Evolutionary conservation across 2,113 vertebrate genomes (phyloP).

Genomic region (Ictalurus furcatus): DNA sequence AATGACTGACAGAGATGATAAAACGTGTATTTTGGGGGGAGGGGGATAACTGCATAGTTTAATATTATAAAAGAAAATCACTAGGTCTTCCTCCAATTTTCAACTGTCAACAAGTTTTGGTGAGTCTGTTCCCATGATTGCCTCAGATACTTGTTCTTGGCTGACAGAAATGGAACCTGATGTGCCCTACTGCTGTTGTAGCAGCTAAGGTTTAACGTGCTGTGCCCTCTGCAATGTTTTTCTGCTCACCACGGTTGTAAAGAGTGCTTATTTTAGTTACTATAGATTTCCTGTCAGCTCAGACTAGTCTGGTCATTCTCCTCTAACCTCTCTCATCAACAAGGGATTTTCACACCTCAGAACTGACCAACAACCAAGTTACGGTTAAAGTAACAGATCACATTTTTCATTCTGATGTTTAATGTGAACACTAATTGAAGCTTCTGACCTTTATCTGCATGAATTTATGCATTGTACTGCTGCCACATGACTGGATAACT

Average conservation of each 20-base stretch:
- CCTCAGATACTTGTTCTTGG: not conserved
- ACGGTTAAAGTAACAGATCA: not conserved
- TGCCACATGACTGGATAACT: not conserved
- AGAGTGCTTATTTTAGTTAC: not conserved
- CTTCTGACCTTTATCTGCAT: not conserved
- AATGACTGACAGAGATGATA: not conserved
- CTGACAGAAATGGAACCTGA: not conserved
- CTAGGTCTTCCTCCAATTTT: too few species aligned
- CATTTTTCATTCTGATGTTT: not conserved
- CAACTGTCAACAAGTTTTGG: not conserved
- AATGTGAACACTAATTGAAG: not conserved
- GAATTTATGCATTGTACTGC: not conserved
- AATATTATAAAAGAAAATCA: not conserved
- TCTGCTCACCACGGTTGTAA: not conserved
- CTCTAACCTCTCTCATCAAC: not conserved
- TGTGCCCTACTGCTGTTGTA: not conserved
- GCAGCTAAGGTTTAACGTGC: not conserved
- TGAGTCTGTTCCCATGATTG: not conserved
- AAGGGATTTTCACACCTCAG: too few species aligned
- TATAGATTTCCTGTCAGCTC: not conserved
- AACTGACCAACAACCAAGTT: too few species aligned
- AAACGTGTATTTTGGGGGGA: not conserved
- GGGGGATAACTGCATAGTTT: not conserved
- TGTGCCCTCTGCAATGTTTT: not conserved
- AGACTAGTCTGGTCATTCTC: too few species aligned